These are phyloP conservation scores for Lagodon rhomboides DNA, from an alignment of 2,797 vertebrate species.

Conservation along the genomic window DNA sequence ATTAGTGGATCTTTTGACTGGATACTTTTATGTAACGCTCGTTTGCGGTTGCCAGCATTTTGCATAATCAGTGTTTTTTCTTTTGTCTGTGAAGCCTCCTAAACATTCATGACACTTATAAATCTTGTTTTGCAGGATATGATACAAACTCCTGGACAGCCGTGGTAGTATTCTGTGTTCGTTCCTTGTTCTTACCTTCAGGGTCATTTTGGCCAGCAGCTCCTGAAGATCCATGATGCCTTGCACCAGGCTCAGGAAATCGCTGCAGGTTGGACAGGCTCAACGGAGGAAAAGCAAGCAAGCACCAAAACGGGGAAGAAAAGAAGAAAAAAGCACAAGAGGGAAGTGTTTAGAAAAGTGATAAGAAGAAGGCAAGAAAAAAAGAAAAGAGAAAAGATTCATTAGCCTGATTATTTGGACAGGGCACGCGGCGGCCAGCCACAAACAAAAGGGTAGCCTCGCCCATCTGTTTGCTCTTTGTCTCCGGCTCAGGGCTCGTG, in stretches of 20 bases:
- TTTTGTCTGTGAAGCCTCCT: not conserved
- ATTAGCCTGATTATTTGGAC: conserved; percentile 35
- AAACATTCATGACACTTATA: not conserved
- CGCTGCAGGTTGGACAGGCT: conserved; percentile 98
- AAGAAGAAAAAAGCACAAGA: conserved; percentile 3
- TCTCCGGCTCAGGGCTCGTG: conserved; percentile 25
- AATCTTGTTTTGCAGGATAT: not conserved
- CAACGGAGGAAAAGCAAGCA: conserved; percentile 82
- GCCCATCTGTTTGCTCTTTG: conserved; percentile 43
- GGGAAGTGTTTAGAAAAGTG: conserved; percentile 41
- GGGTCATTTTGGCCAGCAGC: conserved; percentile 96
- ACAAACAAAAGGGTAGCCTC: conserved; percentile 41
- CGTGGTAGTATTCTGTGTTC: not conserved
- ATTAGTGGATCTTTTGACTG: conserved; percentile 18
- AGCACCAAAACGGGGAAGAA: conserved; percentile 39
- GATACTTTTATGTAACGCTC: not conserved
- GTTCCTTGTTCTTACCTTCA: conserved; percentile 88
- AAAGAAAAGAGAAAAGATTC: not conserved
- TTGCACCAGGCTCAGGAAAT: conserved; percentile 97
- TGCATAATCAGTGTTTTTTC: conserved; percentile 2
- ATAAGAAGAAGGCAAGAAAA: not conserved
- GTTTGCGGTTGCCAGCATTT: not conserved
- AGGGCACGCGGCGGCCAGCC: not conserved
- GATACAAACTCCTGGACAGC: not conserved
- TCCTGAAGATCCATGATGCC: conserved; percentile 99